phyloP scores from a whole-genome alignment of 2,797 vertebrate genomes.

The Okamejei kenojei region DNA sequence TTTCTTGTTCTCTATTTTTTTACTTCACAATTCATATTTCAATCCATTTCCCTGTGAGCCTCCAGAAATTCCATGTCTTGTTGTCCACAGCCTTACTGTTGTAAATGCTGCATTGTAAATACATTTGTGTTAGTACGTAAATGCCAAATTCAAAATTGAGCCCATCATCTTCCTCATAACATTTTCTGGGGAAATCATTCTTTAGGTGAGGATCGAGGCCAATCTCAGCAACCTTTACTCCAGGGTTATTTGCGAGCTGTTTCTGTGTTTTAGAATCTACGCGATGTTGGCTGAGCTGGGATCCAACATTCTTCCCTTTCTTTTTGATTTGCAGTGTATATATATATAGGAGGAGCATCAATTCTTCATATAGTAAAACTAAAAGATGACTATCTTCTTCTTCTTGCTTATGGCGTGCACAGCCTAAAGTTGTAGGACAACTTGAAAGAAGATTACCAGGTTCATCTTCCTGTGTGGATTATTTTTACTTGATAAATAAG shows the following conservation, averaged over 20 bases:
- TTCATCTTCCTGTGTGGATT: not conserved
- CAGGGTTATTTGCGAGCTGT: not conserved
- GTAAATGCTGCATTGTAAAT: not conserved
- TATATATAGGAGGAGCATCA: not conserved
- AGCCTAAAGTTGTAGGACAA: too few species aligned
- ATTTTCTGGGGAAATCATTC: not conserved
- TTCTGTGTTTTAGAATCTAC: not conserved
- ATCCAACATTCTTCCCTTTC: not conserved
- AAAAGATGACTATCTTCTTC: not conserved
- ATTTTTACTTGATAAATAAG: not conserved
- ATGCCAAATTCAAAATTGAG: not conserved
- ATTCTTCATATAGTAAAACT: not conserved
- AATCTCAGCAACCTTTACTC: not conserved
- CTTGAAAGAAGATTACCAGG: not conserved
- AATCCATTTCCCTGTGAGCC: not conserved
- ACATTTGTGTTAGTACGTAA: not conserved
- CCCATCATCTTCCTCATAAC: not conserved
- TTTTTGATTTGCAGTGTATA: not conserved
- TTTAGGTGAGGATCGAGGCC: not conserved
- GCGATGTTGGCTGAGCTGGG: not conserved
- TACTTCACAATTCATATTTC: not conserved
- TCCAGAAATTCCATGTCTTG: not conserved
- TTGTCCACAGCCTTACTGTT: not conserved
- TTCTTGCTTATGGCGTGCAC: too few species aligned
- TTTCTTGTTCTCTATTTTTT: not conserved